Conservation (phyloP, 92 coral and sea anemone genomes). For the Porites rus region DNA sequence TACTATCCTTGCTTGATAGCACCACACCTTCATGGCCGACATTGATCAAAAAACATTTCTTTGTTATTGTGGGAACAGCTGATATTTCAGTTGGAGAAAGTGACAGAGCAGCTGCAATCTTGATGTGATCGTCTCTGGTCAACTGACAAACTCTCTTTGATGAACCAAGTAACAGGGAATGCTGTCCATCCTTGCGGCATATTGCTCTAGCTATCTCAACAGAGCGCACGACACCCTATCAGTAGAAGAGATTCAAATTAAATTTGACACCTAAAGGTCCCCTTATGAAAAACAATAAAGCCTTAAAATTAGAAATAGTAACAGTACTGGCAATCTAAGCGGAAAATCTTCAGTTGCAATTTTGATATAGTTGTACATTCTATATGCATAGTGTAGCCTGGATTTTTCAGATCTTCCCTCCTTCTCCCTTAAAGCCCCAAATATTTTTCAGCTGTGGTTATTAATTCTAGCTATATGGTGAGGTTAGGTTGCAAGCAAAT, state of each 20-base stretch:
- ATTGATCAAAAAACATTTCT: constrained; percentile 52
- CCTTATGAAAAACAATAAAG: not conserved
- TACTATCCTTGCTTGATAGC: constrained; percentile 54
- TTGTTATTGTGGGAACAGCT: constrained; percentile 31
- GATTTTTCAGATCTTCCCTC: too few species aligned
- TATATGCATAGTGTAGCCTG: too few species aligned
- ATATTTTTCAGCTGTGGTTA: too few species aligned
- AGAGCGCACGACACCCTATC: constrained; percentile 37
- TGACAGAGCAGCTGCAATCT: constrained; percentile 41
- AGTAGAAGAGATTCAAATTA: constrained; percentile 6
- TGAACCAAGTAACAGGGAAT: constrained; percentile 41
- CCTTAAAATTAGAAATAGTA: not conserved
- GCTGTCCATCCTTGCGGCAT: constrained; percentile 22
- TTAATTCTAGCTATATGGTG: too few species aligned
- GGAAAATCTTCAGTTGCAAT: not conserved
- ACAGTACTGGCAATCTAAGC: not conserved
- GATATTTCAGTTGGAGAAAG: constrained; percentile 40
- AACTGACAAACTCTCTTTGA: constrained; percentile 29
- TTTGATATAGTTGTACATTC: too few species aligned
- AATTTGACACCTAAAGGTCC: constrained; percentile 7
- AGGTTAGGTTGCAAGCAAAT: too few species aligned
- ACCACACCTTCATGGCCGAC: constrained; percentile 60
- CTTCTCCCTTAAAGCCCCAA: too few species aligned
- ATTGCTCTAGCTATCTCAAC: constrained; percentile 30
- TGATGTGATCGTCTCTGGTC: constrained; percentile 18